Evolutionary conservation across 2,888 invertebrate genomes (phyloP), one percentile per base, ranked within the genome.

Genomic region (Odontothrips loti): DNA sequence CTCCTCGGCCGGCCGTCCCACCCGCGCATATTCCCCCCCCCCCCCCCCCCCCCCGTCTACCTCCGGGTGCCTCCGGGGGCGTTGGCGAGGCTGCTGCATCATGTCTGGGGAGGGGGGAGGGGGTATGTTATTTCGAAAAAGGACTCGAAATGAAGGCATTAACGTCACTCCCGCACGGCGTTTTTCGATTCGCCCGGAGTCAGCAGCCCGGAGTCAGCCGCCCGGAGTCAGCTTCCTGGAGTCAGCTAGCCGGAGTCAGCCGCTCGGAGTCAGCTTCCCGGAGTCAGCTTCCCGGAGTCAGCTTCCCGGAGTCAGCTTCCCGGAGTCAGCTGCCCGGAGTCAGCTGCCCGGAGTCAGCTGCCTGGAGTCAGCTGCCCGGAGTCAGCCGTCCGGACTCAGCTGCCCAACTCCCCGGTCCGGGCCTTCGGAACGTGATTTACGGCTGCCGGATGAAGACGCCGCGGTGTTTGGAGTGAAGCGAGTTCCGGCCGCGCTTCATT

Each of bases 131-230:
- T 75, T 75, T 75, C 23, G 68, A 75, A 6, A 75, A 75, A 27
- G 68, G 68, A 75, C 68, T 27, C 68, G 68, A 27, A 27, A 75
- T 75, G 23, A 75, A 75, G 68, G 68, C 68, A 75, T 75, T 75
- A 75, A 27, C 68, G 68, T 75, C 68, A 75, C 23, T 17, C n/a
- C 51, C 51, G 51, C 51, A 15, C 51, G 3, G 1, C 51, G 2
- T 17, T 1, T 17, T 6, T 17, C 51, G 51, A 11, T 17, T 17
- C 51, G 51, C 51, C 51, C 51, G n/a, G n/a, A n/a, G n/a, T n/a
- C n/a, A n/a, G n/a, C n/a, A n/a, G n/a, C n/a, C n/a, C n/a, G n/a
- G n/a, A n/a, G n/a, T n/a, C n/a, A n/a, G n/a, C n/a, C n/a, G n/a
- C n/a, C n/a, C n/a, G n/a, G n/a, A n/a, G n/a, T n/a, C n/a, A n/a